Base-by-base conservation (phyloP, 2,888 invertebrate genomes). In the Drosophila vallismaia region DNA sequence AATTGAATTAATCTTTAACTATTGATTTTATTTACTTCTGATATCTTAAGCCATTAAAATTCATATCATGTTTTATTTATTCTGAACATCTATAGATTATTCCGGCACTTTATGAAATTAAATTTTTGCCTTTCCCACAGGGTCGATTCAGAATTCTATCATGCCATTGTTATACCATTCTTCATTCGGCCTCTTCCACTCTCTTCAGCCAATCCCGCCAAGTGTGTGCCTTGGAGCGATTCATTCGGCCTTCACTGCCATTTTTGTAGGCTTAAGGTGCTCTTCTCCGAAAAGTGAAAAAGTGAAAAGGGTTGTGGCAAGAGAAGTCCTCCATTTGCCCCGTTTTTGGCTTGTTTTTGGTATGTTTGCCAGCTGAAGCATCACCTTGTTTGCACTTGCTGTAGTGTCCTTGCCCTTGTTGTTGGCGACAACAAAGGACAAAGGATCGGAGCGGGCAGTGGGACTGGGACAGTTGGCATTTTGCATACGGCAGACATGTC, bases 341-440 rank as follows among this genome's bases (percentile, higher is more conserved):
- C 9, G 53, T 28, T 42, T 33, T 19, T 52, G 14, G 46, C 64
- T 51, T 56, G 64, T 40, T 66, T 63, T 73, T 51, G 56, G 44
- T 51, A 51, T 74, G 48, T 73, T 52, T 66, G 58, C 55, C 49
- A 62, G 60, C 57, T 73, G 51, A 59, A 60, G 53, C 53, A 70
- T 57, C 57, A 75, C 69, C 79, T 83, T 83, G 82, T 71, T 75
- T 81, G 77, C 67, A 76, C 74, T 76, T 64, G 56, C 44, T 71
- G 69, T 71, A 71, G 63, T 77, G 81, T 60, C 84, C 83, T 83
- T 83, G 79, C 70, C 82, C 75, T 77, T 81, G 68, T 74, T 79
- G 77, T 70, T 69, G 44, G 38, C 38, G 58, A 53, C 19, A 67
- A 40, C 44, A 44, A 28, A 33, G 62, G 45, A 46, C 33, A 14